Evolutionary conservation across 2,888 invertebrate genomes (phyloP), one percentile per base, ranked within the genome.

Genomic region (Drosophila greeni): DNA sequence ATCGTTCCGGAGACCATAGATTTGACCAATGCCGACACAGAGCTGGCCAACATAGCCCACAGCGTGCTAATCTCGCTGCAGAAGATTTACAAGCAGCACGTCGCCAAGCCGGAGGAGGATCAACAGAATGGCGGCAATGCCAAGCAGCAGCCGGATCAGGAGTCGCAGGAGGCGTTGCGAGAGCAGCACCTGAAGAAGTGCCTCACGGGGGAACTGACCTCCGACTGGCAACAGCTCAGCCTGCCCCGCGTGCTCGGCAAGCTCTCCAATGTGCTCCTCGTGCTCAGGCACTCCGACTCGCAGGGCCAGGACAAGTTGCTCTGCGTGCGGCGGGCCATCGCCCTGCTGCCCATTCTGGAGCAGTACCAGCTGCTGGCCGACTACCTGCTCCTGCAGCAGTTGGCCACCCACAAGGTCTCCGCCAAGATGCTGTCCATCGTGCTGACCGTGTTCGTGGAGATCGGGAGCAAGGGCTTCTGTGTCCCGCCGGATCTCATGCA

Each of bases 401-500:
- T 96, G 3, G 93, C 94, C 0, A 91, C 94, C 0, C 95, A 96
- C 83, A 92, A 96, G 75, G 91, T 94, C 0, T 92, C 94, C 0
- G 93, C 94, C 74, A 97, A 97, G 90, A 92, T 97, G 90, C 90
- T 95, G 8, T 95, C 95, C 0, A 91, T 96, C 5, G 90, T 98
- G 58, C 88, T 97, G 55, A 94, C 93, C 66, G 93, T 97, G 14
- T 98, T 98, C 87, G 92, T 94, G 0, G 95, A 97, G 77, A 90
- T 98, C 31, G 92, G 94, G 14, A 90, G 91, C 39, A 95, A 94
- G 91, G 99, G 99, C 16, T 99, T 99, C 89, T 98, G 98, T 86
- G 92, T 96, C 48, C 97, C 98, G 0, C 93, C 94, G 5, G 97
- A 97, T 84, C 89, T 95, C 26, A 92, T 95, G 79, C 93, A 92